Base-by-base conservation (phyloP, 2,888 invertebrate genomes). In the Diplolepis rosae region DNA sequence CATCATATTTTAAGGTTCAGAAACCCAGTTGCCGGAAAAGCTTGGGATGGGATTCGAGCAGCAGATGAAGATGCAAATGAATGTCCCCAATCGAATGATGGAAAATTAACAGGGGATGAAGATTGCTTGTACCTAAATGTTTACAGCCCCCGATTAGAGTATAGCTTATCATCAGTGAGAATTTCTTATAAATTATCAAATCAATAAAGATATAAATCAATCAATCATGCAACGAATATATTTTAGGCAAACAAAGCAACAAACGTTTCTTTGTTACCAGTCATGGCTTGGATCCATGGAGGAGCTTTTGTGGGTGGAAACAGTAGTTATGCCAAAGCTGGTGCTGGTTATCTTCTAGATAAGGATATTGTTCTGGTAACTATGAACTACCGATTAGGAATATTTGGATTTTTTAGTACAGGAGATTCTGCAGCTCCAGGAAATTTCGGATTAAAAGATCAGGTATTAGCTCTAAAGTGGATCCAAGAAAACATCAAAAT, bases 381-480 rank as follows among this genome's bases (percentile, higher is more conserved):
- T 3, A 52, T 85, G 13, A 86, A 86, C 77, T 86, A 85, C 66
- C 78, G 86, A 50, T 45, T 86, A 2, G 76, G 79, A 3, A 70
- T 77, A 27, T 56, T 85, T 0, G 85, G 84, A 1, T 54, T 32
- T 6, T 11, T 54, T 4, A 54, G 48, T 7, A 18, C 54, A 1
- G 4, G 9, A 18, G 72, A 80, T 65, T 69, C 79, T 66, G 65
- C 71, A 4, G 83, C 83, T 5, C 22, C 81, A 4, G 87, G 86
- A n/a, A 87, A 87, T 73, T 79, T 81, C 56, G 87, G 81, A 0
- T 27, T 87, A 15, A 87, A 86, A 28, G 87, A 87, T 68, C 73
- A 83, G 69, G 71, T 84, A 5, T 76, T 77, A 3, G 85, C 83
- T 4, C 70, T 86, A 50, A 75, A 77, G 54, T 86, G 86, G 86